phyloP scores from a whole-genome alignment of 2,113 vertebrate genomes.

The Illadopsis cleaveri region DNA sequence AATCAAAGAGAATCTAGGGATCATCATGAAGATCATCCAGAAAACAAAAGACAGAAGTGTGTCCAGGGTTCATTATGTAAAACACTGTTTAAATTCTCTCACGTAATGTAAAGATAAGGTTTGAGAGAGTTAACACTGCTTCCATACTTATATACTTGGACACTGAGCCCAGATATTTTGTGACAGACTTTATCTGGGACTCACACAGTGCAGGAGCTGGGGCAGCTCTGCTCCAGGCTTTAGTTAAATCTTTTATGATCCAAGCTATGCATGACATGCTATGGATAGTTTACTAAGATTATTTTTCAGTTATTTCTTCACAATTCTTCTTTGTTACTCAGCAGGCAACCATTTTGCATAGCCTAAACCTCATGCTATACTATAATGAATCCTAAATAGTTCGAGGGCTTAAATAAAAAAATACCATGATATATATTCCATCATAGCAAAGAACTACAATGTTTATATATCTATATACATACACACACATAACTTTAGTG shows the following conservation, averaged over 20 bases:
- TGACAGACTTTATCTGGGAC: background rate
- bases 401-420: background rate
- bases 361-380: background rate
- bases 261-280: background rate
- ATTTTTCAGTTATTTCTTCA: background rate
- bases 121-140: background rate
- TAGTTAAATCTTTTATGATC: background rate
- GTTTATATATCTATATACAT: no score
- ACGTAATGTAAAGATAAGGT: background rate
- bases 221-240: background rate
- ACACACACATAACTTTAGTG: background rate
- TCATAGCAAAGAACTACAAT: background rate
- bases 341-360: background rate
- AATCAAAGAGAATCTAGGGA: background rate
- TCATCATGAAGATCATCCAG: background rate
- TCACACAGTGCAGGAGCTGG: background rate
- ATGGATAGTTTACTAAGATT: background rate
- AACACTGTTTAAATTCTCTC: background rate
- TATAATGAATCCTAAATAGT: background rate
- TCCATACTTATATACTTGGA: background rate
- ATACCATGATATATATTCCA: background rate
- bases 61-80: background rate
- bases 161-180: background rate
- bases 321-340: background rate
- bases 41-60: background rate